Base-by-base conservation (phyloP, 92 coral and sea anemone genomes). In the Porites cylindrica region DNA sequence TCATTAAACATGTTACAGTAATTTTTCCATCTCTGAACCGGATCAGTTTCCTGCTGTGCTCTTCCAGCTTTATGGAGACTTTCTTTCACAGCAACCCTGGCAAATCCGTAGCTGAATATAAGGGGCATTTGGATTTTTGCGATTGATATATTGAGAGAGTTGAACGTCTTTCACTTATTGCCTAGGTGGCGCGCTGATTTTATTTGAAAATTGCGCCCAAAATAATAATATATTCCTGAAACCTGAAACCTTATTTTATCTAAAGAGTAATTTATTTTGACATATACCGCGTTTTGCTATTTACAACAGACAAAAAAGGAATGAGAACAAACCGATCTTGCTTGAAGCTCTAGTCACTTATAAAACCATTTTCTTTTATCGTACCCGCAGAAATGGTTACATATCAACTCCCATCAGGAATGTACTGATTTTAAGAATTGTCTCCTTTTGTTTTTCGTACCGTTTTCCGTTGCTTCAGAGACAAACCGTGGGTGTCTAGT, bases 41-140 rank as follows among this genome's bases (percentile, higher is more conserved):
- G 82, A 17, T 78, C 21, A 38, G 16, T 16, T 58, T 78, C 71
- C 0, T 38, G 8, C 1, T 71, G 8, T 72, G 18, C 32, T 38
- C 72, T 78, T 11, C 71, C 71, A 61, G 82, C 61, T n/a, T 75
- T 75, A 23, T 75, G 79, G n/a, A 75, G 23, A 54, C 79, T 75
- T 53, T 75, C 66, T 54, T 75, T 75, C 43, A 54, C 79, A 3
- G 66, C 79, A 4, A 75, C 79, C 64, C 79, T 54, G 0, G 66
- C 54, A 75, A 75, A 75, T 4, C 79, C 79, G 24, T 51, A 75
- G 51, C 64, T 75, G 56, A 75, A 75, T 7, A 75, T 20, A 12
- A 24, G 21, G 10, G 70, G 8, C 70, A 61, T 61, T 29, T 29
- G 32, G 18, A 13, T 78, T 2, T 10, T 70, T 12, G 47, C 62